Conservation (phyloP, 1,140 invertebrate species). For the Uloborus diversus region DNA sequence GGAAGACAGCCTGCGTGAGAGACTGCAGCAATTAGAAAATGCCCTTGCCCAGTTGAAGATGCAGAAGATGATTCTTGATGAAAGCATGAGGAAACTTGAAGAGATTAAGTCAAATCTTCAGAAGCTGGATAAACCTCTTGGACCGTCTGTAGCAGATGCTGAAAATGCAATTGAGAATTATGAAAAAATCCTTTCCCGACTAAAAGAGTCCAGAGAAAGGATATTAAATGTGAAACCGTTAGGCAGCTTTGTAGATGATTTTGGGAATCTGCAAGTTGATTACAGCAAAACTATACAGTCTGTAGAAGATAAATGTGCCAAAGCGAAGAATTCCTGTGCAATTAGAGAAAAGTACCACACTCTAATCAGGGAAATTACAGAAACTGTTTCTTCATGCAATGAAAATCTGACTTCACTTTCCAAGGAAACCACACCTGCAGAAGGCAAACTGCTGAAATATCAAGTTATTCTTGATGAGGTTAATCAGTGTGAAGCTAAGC, state of each 20-base stretch:
- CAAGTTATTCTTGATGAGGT: slow-evolving; percentile 78
- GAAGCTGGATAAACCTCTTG: slow-evolving; percentile 83
- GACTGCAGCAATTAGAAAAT: slow-evolving; percentile 73
- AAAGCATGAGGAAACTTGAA: slow-evolving; percentile 80
- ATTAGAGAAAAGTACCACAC: slow-evolving; percentile 87
- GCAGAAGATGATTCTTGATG: slow-evolving; percentile 80
- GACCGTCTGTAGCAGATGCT: slow-evolving; percentile 71
- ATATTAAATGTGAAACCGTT: slow-evolving; percentile 75
- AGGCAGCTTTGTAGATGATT: slow-evolving; percentile 73
- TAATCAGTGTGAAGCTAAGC: slow-evolving; percentile 85
- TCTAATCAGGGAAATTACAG: slow-evolving; percentile 84
- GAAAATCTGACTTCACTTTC: slow-evolving; percentile 86
- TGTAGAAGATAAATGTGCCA: slow-evolving; percentile 81
- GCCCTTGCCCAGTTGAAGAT: slow-evolving; percentile 75
- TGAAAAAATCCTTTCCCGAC: slow-evolving; percentile 75
- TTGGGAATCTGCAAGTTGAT: slow-evolving; percentile 80
- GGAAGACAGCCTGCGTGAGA: slow-evolving; percentile 77
- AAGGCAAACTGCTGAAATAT: slow-evolving; percentile 89
- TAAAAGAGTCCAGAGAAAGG: slow-evolving; percentile 82
- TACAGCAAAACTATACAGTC: slow-evolving; percentile 84
- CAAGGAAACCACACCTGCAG: slow-evolving; percentile 77
- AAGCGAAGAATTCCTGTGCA: slow-evolving; percentile 75
- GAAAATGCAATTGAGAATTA: slow-evolving; percentile 59
- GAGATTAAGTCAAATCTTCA: slow-evolving; percentile 84
- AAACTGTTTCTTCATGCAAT: slow-evolving; percentile 86